These are phyloP conservation scores for Euzetes globulus DNA, from an alignment of 2,888 invertebrate genomes.

Conservation along the genomic window DNA sequence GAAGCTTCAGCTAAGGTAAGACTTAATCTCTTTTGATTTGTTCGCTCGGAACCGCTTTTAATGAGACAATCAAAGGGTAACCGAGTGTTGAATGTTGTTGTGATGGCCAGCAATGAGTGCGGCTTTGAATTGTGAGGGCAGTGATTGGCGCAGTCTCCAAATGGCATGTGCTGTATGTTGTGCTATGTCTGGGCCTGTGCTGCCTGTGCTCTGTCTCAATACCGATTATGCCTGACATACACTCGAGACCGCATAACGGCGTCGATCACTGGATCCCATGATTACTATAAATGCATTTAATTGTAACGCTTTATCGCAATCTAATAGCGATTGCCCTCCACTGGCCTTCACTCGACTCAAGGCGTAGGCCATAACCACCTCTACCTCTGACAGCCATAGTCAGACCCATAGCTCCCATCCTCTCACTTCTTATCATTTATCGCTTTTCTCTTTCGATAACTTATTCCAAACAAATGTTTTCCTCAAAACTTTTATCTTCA, in stretches of 20 bases:
- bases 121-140: not conserved
- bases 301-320: not conserved
- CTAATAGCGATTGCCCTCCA: not conserved
- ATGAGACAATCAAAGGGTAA: not conserved
- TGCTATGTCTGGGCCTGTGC: conserved; percentile 28
- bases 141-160: conserved; percentile 23
- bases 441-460: too few relatives aligned
- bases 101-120: not conserved
- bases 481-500: not conserved
- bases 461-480: not conserved
- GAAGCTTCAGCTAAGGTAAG: not conserved
- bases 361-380: conserved; percentile 16
- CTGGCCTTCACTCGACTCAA: not conserved
- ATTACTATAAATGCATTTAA: not conserved
- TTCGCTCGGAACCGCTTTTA: not conserved
- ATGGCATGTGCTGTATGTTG: conserved; percentile 24
- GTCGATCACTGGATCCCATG: not conserved
- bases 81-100: not conserved
- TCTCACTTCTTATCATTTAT: not conserved
- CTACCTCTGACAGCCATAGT: not conserved
- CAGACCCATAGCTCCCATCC: not conserved
- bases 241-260: not conserved
- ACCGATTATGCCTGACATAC: not conserved
- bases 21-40: not conserved
- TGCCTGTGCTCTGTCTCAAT: not conserved